Conservation (phyloP, 2,797 vertebrate species). For the Austrolebias charrua region DNA sequence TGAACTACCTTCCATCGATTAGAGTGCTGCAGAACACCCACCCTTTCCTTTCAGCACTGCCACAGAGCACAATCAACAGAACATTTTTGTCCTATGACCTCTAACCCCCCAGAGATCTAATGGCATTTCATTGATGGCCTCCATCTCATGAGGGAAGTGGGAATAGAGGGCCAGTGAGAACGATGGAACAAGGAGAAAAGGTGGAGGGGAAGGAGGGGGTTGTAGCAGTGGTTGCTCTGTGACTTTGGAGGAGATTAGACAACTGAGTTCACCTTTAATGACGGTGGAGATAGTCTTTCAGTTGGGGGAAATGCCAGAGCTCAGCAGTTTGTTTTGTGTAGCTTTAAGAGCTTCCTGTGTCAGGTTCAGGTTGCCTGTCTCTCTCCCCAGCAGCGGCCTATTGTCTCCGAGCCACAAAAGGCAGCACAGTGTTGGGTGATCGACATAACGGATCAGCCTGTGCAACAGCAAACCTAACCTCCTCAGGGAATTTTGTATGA, state of each 20-base stretch:
- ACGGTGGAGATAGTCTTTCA: conserved; percentile 81
- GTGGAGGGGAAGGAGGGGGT: conserved; percentile 26
- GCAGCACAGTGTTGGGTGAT: conserved; percentile 68
- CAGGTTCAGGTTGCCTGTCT: conserved; percentile 81
- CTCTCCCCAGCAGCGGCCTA: conserved; percentile 66
- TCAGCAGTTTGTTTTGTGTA: conserved; percentile 83
- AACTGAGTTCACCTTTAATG: conserved; percentile 81
- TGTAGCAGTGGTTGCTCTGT: conserved; percentile 60
- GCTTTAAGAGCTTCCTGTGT: conserved; percentile 84
- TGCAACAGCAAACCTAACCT: conserved; percentile 54
- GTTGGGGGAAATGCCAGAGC: conserved; percentile 75
- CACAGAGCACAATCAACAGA: conserved; percentile 43
- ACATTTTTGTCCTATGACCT: conserved; percentile 72
- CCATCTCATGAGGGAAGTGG: conserved; percentile 34
- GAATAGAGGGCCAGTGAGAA: conserved; percentile 39
- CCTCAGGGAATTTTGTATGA: conserved; percentile 51
- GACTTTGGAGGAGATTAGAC: conserved; percentile 80
- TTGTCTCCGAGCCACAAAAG: conserved; percentile 75
- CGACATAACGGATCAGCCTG: conserved; percentile 57
- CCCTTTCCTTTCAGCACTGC: conserved; percentile 51
- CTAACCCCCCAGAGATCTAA: conserved; percentile 66
- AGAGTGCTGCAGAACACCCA: conserved; percentile 48
- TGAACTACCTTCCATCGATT: conserved; percentile 49
- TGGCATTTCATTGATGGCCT: conserved; percentile 68
- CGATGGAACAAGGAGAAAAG: conserved; percentile 38